Evolutionary conservation across 1,140 invertebrate genomes (phyloP).

Genomic region (Trigoniulus corallinus): DNA sequence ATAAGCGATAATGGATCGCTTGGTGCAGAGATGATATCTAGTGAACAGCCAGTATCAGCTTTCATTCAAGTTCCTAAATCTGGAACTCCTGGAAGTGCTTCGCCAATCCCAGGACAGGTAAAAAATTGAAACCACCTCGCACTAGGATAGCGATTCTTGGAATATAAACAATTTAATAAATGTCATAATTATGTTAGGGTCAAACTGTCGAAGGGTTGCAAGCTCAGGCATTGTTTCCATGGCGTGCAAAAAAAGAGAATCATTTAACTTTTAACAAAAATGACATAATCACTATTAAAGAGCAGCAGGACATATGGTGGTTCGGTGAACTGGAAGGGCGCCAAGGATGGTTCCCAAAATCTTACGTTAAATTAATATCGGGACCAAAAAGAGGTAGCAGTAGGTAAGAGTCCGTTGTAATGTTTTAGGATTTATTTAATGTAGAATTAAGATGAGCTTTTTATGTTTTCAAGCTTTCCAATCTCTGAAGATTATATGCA

Average conservation of each 20-base stretch:
- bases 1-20: slow-evolving; percentile 32
- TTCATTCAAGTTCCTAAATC: slow-evolving; percentile 13
- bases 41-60: slow-evolving; percentile 13
- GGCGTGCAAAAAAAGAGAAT: slow-evolving; percentile 44
- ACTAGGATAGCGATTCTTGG: not conserved
- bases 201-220: slow-evolving; percentile 24
- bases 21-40: slow-evolving; percentile 9
- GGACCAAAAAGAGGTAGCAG: slow-evolving; percentile 15
- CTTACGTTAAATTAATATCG: slow-evolving; percentile 40
- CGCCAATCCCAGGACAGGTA: slow-evolving; percentile 18
- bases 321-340: slow-evolving; percentile 36
- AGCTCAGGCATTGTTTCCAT: slow-evolving; percentile 42
- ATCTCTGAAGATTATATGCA: too few relatives aligned
- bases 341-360: slow-evolving; percentile 53
- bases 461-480: too few relatives aligned
- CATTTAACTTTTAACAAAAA: slow-evolving; percentile 50
- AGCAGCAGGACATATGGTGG: slow-evolving; percentile 53
- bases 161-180: not conserved
- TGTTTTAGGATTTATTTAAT: too few relatives aligned
- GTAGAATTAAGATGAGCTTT: too few relatives aligned
- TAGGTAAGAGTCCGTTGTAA: slow-evolving; percentile 10
- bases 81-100: slow-evolving; percentile 7
- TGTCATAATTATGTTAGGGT: slow-evolving; percentile 15
- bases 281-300: slow-evolving; percentile 42
- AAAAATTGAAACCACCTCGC: not conserved